Evolutionary conservation across 2,888 invertebrate genomes (phyloP).

Genomic region (Morinoia aosen): DNA sequence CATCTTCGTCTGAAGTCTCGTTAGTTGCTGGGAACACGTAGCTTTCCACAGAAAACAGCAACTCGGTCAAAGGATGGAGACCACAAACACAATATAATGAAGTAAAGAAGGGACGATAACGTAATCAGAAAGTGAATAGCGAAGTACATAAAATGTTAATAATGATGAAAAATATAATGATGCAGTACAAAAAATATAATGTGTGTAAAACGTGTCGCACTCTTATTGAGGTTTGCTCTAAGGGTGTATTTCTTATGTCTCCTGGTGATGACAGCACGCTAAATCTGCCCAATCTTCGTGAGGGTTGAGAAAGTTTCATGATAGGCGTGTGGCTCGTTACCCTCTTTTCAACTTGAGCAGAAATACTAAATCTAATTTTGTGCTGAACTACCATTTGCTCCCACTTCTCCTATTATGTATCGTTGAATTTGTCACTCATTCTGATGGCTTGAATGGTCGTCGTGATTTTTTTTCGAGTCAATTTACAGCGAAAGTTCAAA

Average conservation of each 20-base stretch:
- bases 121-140: background rate
- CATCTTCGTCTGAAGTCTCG: background rate
- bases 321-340: background rate
- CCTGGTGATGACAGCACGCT: background rate
- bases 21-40: background rate
- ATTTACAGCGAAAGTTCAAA: no score
- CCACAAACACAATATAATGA: no score
- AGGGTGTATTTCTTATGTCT: background rate
- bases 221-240: background rate
- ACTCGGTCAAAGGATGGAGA: background rate
- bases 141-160: background rate
- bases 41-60: background rate
- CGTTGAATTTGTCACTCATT: no score
- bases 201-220: background rate
- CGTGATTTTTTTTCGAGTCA: no score
- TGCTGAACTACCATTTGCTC: no score
- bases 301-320: background rate
- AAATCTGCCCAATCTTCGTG: background rate
- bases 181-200: no score
- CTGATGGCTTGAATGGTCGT: no score
- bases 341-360: background rate
- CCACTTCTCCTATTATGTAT: no score
- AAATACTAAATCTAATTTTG: no score
- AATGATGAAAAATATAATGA: no score
- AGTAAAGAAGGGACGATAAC: no score